These are phyloP conservation scores for Gymnarchus niloticus DNA, from an alignment of 2,113 vertebrate species.

Conservation along the genomic window DNA sequence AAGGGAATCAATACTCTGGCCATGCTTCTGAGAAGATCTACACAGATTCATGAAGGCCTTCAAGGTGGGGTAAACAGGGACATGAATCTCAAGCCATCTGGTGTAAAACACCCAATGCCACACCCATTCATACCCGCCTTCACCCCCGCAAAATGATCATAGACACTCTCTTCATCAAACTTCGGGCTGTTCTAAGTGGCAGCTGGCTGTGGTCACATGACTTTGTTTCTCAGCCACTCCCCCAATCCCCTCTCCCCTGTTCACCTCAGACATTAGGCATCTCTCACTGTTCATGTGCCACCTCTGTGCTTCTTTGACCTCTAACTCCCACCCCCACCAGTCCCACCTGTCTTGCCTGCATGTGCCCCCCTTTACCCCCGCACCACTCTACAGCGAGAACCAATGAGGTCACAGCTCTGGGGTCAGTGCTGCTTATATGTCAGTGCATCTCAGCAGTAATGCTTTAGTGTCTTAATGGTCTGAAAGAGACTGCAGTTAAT, in stretches of 20 bases:
- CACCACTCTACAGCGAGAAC: neutral
- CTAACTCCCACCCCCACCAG: neutral
- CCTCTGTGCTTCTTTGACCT: conserved; percentile 1
- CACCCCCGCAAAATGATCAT: conserved; percentile 31
- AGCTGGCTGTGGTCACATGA: conserved; percentile 32
- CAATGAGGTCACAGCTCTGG: neutral
- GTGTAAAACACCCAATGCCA: conserved; percentile 30
- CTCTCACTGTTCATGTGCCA: conserved; percentile 3
- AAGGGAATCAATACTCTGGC: conserved; percentile 8
- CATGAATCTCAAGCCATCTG: conserved; percentile 35
- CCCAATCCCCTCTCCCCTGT: no score
- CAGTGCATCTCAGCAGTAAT: neutral
- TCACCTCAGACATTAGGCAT: neutral
- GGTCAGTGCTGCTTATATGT: neutral
- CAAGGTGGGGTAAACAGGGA: conserved; percentile 11
- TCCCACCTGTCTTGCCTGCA: neutral
- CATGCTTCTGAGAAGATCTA: neutral
- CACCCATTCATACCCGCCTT: conserved; percentile 33
- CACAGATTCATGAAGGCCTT: neutral
- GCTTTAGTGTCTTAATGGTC: neutral
- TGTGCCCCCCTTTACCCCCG: neutral
- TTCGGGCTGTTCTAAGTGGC: conserved; percentile 27
- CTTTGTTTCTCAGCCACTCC: conserved; percentile 17
- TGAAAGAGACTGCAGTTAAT: no score
- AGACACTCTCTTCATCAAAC: conserved; percentile 26